These are phyloP conservation scores for Oncorhynchus kisutch DNA, from an alignment of 2,113 vertebrate species.

Conservation along the genomic window DNA sequence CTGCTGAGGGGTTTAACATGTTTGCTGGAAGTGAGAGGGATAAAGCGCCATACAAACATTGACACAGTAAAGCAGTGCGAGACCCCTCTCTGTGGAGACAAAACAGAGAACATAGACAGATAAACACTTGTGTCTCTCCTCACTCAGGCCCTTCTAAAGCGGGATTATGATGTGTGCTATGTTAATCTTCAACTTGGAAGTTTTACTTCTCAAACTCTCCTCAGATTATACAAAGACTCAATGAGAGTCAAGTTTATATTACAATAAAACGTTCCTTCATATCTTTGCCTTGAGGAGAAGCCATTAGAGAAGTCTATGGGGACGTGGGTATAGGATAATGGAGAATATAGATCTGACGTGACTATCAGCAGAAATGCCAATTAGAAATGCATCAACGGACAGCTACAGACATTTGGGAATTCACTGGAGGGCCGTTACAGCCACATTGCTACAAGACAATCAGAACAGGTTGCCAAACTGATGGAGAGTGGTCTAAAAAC, in stretches of 20 bases:
- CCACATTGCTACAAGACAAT: conserved; percentile 2
- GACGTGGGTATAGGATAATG: conserved; percentile 61
- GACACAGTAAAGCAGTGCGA: conserved; percentile 47
- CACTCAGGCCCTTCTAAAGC: conserved; percentile 30
- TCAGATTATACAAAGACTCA: conserved; percentile 21
- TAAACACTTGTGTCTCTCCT: conserved; percentile 51
- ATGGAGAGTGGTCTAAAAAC: neutral
- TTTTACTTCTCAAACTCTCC: conserved; percentile 41
- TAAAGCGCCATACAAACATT: conserved; percentile 61
- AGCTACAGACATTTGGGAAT: conserved; percentile 27
- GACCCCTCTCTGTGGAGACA: conserved; percentile 44
- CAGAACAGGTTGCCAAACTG: conserved; percentile 5
- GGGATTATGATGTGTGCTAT: conserved; percentile 50
- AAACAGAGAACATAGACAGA: conserved; percentile 47
- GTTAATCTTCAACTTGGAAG: conserved; percentile 61
- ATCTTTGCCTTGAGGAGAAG: conserved; percentile 48
- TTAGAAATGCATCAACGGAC: conserved; percentile 69
- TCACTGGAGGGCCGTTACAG: neutral
- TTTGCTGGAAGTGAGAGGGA: conserved; percentile 47
- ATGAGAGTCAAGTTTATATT: conserved; percentile 44
- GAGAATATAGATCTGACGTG: conserved; percentile 69
- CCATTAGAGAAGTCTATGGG: conserved; percentile 62
- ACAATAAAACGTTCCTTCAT: neutral
- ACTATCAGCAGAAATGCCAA: conserved; percentile 73
- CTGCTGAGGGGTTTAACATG: conserved; percentile 34